Evolutionary conservation across 1,140 invertebrate species (phyloP).

Genomic region (Drosophila oshimai): DNA sequence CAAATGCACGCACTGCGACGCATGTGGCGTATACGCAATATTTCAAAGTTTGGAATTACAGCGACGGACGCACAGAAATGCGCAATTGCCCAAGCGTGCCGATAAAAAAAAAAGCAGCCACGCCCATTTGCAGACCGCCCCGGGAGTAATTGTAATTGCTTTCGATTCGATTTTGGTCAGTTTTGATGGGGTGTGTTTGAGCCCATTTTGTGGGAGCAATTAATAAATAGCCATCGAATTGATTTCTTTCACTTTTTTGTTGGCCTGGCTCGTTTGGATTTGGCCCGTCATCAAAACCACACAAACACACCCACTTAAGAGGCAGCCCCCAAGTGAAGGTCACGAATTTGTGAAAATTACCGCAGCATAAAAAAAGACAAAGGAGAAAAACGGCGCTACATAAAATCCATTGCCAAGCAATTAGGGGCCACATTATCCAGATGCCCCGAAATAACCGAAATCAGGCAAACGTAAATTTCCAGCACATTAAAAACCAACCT

Average conservation of each 20-base stretch:
- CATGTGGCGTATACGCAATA: slow-evolving; percentile 71
- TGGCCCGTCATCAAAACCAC: slow-evolving; percentile 15
- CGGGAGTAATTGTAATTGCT: slow-evolving; percentile 8
- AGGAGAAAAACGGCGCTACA: slow-evolving; percentile 52
- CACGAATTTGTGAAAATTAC: slow-evolving; percentile 45
- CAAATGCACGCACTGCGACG: slow-evolving; percentile 47
- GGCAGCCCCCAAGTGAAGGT: slow-evolving; percentile 30
- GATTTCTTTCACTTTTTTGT: slow-evolving; percentile 22
- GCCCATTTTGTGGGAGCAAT: slow-evolving; percentile 34
- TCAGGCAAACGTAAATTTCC: slow-evolving; percentile 34
- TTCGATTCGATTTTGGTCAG: slow-evolving; percentile 10
- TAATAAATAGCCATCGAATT: slow-evolving; percentile 58
- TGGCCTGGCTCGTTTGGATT: slow-evolving; percentile 4
- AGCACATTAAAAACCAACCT: slow-evolving; percentile 45
- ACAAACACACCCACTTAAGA: slow-evolving; percentile 24
- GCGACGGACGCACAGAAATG: slow-evolving; percentile 76
- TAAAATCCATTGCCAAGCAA: slow-evolving; percentile 70
- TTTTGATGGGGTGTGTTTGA: slow-evolving; percentile 32
- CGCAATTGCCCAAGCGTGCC: slow-evolving; percentile 56
- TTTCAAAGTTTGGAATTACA: slow-evolving; percentile 75
- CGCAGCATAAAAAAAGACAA: neutral
- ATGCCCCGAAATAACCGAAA: slow-evolving; percentile 61
- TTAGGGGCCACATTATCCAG: slow-evolving; percentile 56
- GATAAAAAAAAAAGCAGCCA: no score
- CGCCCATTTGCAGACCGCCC: neutral